Percentiles rank a stretch among this genome's conserved stretches.
Evolutionary conservation across 2,797 vertebrate species (phyloP).

Genomic region (Chromis chromis): DNA sequence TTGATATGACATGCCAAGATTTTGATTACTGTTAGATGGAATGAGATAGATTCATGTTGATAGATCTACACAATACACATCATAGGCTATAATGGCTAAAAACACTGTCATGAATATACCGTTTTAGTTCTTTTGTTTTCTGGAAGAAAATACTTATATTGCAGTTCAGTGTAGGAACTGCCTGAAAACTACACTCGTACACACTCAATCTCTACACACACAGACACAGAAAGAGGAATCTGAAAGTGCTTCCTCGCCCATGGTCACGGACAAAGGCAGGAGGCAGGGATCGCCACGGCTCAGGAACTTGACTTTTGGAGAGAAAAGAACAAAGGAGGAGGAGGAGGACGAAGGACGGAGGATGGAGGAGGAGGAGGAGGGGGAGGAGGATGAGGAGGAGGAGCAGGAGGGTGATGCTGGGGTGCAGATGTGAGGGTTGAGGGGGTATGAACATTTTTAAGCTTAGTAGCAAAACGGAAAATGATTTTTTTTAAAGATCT

Average conservation of each 20-base stretch:
- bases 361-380: constrained; percentile 21
- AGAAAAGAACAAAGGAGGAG: constrained; percentile 68
- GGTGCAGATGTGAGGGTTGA: neutral
- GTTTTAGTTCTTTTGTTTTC: no score
- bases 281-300: constrained; percentile 76
- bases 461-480: neutral
- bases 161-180: no score
- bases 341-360: constrained; percentile 17
- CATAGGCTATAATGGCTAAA: no score
- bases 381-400: constrained; percentile 23
- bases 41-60: no score
- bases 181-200: neutral
- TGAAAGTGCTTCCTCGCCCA: constrained; percentile 72
- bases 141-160: no score
- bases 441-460: neutral
- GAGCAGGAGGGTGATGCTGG: neutral
- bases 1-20: no score
- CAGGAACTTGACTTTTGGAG: constrained; percentile 84
- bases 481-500: neutral
- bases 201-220: constrained; percentile 12
- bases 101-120: no score
- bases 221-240: constrained; percentile 32
- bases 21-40: no score
- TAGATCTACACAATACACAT: no score
- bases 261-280: constrained; percentile 79